A percentile compares a stretch with the other conserved stretches of the same genome.
Evolutionary conservation across 2,113 vertebrate genomes (phyloP).

Genomic region (Naja naja): DNA sequence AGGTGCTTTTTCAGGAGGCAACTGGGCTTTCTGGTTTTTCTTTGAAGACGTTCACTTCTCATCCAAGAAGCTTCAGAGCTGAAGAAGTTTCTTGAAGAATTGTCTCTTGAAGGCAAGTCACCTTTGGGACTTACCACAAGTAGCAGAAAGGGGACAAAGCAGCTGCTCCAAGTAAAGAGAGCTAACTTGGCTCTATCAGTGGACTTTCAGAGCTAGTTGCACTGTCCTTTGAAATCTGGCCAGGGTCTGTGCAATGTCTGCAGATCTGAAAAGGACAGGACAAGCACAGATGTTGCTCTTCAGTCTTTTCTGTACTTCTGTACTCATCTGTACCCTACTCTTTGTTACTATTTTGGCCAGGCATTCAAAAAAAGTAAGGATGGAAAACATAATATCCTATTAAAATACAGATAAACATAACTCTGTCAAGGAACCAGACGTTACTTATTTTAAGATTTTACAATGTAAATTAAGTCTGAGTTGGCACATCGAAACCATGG

Average conservation of each 20-base stretch:
- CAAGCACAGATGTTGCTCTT: neutral
- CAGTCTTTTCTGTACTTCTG: slow-evolving; percentile 25
- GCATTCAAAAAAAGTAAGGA: neutral
- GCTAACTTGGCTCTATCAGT: neutral
- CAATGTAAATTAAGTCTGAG: neutral
- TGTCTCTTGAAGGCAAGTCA: too few relatives aligned
- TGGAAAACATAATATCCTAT: slow-evolving; percentile 23
- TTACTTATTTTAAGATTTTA: neutral
- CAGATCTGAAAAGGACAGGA: slow-evolving; percentile 21
- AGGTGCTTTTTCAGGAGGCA: too few relatives aligned
- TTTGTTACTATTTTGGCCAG: neutral
- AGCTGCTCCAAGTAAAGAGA: neutral
- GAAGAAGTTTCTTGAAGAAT: too few relatives aligned
- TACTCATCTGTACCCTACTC: slow-evolving; percentile 8
- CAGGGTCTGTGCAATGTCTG: slow-evolving; percentile 1
- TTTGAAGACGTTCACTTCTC: too few relatives aligned
- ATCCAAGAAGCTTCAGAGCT: too few relatives aligned
- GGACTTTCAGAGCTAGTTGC: neutral
- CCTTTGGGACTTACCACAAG: too few relatives aligned
- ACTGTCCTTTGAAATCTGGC: neutral
- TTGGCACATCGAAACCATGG: neutral
- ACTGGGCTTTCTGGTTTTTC: too few relatives aligned
- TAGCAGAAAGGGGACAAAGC: neutral
- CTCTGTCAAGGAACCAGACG: neutral
- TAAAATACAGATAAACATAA: slow-evolving; percentile 7